Evolutionary conservation across 2,113 vertebrate genomes (phyloP), one percentile per base, ranked within the genome.

Genomic region (Gyps fulvus): DNA sequence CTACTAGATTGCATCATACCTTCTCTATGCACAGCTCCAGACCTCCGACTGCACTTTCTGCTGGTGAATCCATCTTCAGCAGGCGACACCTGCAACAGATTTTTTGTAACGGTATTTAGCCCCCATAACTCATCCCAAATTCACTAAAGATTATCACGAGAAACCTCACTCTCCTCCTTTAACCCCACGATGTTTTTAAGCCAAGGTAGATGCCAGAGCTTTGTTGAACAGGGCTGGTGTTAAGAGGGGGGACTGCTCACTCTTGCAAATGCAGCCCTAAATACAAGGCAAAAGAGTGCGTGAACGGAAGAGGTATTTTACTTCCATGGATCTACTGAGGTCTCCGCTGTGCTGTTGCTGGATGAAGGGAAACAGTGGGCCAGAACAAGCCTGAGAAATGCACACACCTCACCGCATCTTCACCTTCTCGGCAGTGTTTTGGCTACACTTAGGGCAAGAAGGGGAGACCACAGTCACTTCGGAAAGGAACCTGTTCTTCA

Each of bases 341-440:
- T 17, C 25, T 20, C 34, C 67, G 27, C 74, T 13, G 26, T 5
- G 32, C 43, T 5, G 4, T 1, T 40, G 74, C 15, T 11, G 52
- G 78, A 38, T 13, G 29, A 62, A n/a, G 54, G 32, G 36, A 9
- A n/a, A 8, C 20, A 2, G 19, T 3, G 3, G 4, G 16, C 10
- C 26, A 67, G 31, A 34, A 38, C 4, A 17, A 50, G 42, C 27
- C 26, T 12, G 31, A 34, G 26, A 19, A 43, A 13, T 0, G 1
- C 31, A 16, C 12, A 0, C 0, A 2, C 34, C 45, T 1, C 6
- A 11, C 27, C 0, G 1, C n/a, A 43, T 11, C 34, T 23, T 43
- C 32, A 23, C 15, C 31, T 61, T 23, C 45, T 42, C 3, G 3
- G 31, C 40, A 15, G 32, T 0, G 5, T 26, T 62, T 38, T 34